Percentiles rank a stretch among this genome's conserved stretches.
phyloP scores from a whole-genome alignment of 2,888 invertebrate species.

The Notocelia uddmanniana region DNA sequence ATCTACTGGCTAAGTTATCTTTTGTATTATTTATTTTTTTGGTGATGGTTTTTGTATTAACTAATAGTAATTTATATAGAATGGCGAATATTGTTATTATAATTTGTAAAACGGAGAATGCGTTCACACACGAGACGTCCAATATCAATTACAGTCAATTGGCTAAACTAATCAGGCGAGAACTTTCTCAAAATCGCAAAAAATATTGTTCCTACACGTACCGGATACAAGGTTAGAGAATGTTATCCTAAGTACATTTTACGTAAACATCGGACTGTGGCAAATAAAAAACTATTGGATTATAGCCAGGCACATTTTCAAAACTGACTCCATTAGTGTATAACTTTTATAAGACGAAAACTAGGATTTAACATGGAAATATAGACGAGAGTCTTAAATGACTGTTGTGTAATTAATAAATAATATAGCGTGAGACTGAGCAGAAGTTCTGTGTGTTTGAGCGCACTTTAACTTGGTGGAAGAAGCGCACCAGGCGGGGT shows the following conservation, averaged over 20 bases:
- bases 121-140: conserved; percentile 12
- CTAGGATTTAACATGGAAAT: background rate
- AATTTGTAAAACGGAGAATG: background rate
- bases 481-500: background rate
- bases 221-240: background rate
- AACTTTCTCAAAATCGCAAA: background rate
- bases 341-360: background rate
- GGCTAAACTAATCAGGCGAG: background rate
- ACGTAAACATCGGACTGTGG: background rate
- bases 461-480: background rate
- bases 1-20: conserved; percentile 47
- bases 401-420: background rate
- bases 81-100: conserved; percentile 5
- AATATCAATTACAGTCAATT: background rate
- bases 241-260: background rate
- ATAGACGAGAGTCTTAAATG: background rate
- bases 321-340: background rate
- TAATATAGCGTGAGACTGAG: background rate
- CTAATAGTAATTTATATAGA: conserved; percentile 8
- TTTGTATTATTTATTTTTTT: conserved; percentile 38
- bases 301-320: background rate
- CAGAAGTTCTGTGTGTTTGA: conserved; percentile 3
- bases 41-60: conserved; percentile 31
- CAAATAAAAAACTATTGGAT: background rate
- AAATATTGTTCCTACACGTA: background rate